Evolutionary conservation across 2,888 invertebrate genomes (phyloP), one percentile per base, ranked within the genome.

Genomic region (Trypoxylon attenuatum): DNA sequence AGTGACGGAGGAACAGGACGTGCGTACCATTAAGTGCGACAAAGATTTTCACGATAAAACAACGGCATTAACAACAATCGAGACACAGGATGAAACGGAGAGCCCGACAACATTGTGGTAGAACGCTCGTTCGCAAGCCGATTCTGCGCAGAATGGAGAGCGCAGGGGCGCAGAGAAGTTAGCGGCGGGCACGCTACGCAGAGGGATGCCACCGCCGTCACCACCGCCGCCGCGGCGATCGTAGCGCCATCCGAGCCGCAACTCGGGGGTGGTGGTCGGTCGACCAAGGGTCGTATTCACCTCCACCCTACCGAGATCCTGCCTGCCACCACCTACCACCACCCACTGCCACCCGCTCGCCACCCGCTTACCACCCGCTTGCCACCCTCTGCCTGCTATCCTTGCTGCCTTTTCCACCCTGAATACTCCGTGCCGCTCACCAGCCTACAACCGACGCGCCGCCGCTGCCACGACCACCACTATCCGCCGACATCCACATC

Each of bases 101-200:
- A 69, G 60, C 69, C 68, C 65, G 61, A 77, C 70, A 76, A 78
- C 77, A 79, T 79, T 69, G 72, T 74, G 67, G 69, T 62, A 59
- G 65, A 78, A 76, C 64, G 70, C 46, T 71, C 63, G 46, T 61
- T 39, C 63, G 59, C 56, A 23, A 54, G 56, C 46, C 63, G 78
- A 76, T 71, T 76, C 73, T 78, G 78, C 78, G 78, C 78, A 78
- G 47, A 65, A 51, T 22, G 46, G 29, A n/a, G 54, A 57, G 25
- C 50, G 43, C 46, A 46, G 58, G 56, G 55, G 54, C 45, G 58
- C 41, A 27, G 43, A 52, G 29, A 25, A 19, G 42, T 39, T 59
- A 52, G 52, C 25, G 63, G 53, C 56, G 52, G 59, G 58, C 69
- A 68, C 64, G 68, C 42, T 62, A 60, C 47, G 67, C 58, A 62